Base-by-base conservation (phyloP, 2,797 vertebrate genomes). In the Chromis chromis region DNA sequence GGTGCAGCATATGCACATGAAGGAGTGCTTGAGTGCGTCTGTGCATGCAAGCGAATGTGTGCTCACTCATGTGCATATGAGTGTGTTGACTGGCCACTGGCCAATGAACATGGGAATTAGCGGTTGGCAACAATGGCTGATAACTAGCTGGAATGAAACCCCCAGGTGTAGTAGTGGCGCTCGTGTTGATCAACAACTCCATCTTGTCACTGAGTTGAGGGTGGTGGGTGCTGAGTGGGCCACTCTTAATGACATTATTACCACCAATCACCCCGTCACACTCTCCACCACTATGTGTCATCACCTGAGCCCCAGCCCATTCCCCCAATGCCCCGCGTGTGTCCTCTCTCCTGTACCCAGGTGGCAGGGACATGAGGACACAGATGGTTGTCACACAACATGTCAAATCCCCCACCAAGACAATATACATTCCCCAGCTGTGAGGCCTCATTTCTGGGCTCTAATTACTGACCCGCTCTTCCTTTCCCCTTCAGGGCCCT, bases 401-500 rank as follows among this genome's bases (percentile, higher is more conserved):
- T 82, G 76, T 88, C 89, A 75, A 58, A 78, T 70, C 71, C 82
- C 78, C 80, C 82, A 71, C 71, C 57, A 73, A 76, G 72, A 81
- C 73, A 65, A 70, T 81, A 81, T 73, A 69, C 57, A 50, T 74
- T 49, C 65, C 52, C 40, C 90, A 90, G 88, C 90, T 92, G 88
- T 53, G 78, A 70, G 42, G 67, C 75, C 74, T 86, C 61, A 68
- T 86, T 88, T 76, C 74, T 78, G 62, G 66, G 58, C 70, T 89
- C 36, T 89, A 89, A 90, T 90, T 86, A 88, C 82, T 87, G 75
- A 89, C 75, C 79, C 21, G 46, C 52, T 70, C 75, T 66, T 74
- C 61, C 28, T 58, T 59, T 81, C 72, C 70, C 76, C 84, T 82
- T 28, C 81, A 99, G 98, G 96, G 70, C 98, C 98, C 14, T 97